Base-by-base conservation (phyloP, 1,140 invertebrate genomes). In the Lepeophtheirus salmonis region DNA sequence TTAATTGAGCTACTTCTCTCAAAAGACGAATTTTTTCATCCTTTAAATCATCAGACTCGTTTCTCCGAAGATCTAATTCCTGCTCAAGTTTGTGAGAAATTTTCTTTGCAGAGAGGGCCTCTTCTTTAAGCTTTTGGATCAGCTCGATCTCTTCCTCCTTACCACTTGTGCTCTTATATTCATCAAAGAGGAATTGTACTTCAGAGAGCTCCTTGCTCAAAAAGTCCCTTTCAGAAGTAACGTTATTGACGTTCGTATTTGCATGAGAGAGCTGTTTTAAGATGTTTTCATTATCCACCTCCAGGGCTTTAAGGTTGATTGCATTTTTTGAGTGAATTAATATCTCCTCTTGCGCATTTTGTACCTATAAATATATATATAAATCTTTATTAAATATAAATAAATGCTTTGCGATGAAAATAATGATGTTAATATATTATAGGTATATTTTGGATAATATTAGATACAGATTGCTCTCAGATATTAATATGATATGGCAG, bases 331-430 rank as follows among this genome's bases (percentile, higher is more conserved):
- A 20, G 3, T n/a, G 17, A 3, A 54, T 54, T 14, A 20, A 14
- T 2, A 54, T 3, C 18, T 54, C 52, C 16, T 54, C 52, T 22
- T 54, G 16, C 16, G 14, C 52, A 20, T 54, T 54, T 54, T 54
- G 52, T 4, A 54, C 52, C 52, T 54, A 20, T 20, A 17, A 54
- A 22, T 20, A 3, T 20, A 54, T n/a, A 54, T 54, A 2, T 16
- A n/a, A 20, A 20, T 22, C n/a, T 20, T 20, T 3, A 16, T 2
- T 2, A 50, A 50, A 50, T 2, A 17, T n/a, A 50, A 50, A 2
- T 2, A n/a, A 2, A 20, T 54, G 17, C 18, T 54, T 22, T 22
- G 14, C n/a, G n/a, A 2, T 22, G 18, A 20, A 3, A 2, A 54
- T 2, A 22, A 20, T 2, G 14, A 54, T 16, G 2, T 2, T 17